Evolutionary conservation across 2,888 invertebrate genomes (phyloP).

Genomic region (Linnaemya tessellans): DNA sequence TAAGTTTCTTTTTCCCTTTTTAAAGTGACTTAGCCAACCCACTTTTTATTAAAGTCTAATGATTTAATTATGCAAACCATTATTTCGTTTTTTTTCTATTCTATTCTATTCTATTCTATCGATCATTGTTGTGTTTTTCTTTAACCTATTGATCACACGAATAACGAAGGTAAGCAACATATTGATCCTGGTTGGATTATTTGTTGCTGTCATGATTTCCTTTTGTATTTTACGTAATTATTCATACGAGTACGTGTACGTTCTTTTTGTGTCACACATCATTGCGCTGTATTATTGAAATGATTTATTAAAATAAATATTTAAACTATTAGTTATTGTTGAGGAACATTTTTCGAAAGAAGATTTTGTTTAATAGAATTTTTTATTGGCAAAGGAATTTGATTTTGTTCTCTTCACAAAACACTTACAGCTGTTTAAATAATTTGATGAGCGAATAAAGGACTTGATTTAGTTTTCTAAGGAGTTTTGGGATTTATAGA

Average conservation of each 20-base stretch:
- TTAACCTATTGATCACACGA: slow-evolving; percentile 31
- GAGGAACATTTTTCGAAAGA: slow-evolving; percentile 18
- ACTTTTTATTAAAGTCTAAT: slow-evolving; percentile 50
- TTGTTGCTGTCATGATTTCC: slow-evolving; percentile 61
- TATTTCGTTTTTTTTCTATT: slow-evolving; percentile 4
- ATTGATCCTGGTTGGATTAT: slow-evolving; percentile 67
- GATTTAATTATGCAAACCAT: slow-evolving; percentile 69
- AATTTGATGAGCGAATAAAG: slow-evolving; percentile 8
- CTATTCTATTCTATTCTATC: slow-evolving; percentile 21
- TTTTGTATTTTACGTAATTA: slow-evolving; percentile 16
- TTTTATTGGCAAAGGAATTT: not conserved
- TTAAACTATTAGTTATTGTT: slow-evolving; percentile 65
- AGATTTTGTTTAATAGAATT: not conserved
- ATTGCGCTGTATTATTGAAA: slow-evolving; percentile 58
- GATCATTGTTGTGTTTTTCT: slow-evolving; percentile 50
- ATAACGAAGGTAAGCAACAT: not conserved
- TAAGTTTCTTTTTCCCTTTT: slow-evolving; percentile 1
- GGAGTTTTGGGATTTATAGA: not conserved
- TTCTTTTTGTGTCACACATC: slow-evolving; percentile 47
- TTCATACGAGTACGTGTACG: not conserved
- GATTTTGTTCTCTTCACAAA: not conserved
- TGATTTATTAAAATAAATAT: slow-evolving; percentile 72
- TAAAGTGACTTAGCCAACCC: slow-evolving; percentile 50
- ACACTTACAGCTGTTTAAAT: slow-evolving; percentile 47
- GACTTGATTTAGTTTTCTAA: not conserved